Evolutionary conservation across 2,113 vertebrate species (phyloP).

Genomic region (Rutilus rutilus): DNA sequence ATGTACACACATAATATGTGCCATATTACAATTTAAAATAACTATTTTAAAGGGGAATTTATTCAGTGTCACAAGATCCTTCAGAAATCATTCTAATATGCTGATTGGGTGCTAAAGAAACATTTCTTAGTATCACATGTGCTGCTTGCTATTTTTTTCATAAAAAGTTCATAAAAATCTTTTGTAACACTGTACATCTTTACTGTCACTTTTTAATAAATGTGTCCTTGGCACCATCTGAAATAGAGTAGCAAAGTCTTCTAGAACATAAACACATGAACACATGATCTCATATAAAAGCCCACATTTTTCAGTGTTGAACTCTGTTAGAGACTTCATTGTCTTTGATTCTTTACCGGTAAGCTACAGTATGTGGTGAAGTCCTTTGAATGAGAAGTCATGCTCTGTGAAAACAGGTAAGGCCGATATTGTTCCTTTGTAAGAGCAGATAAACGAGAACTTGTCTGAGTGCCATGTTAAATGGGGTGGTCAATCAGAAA

Average conservation of each 20-base stretch:
- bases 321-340: constrained; percentile 64
- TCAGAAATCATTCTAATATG: too few species aligned
- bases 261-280: constrained; percentile 71
- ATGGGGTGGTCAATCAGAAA: constrained; percentile 59
- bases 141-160: neutral
- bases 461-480: constrained; percentile 52
- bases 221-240: constrained; percentile 5
- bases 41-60: neutral
- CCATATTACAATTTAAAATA: neutral
- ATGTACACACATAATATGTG: too few species aligned
- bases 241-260: constrained; percentile 58
- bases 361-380: constrained; percentile 58
- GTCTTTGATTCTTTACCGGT: constrained; percentile 58
- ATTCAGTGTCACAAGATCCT: neutral
- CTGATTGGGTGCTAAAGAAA: too few species aligned
- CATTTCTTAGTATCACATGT: too few species aligned
- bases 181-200: neutral
- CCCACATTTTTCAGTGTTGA: constrained; percentile 60
- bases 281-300: constrained; percentile 64
- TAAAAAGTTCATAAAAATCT: neutral
- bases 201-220: neutral
- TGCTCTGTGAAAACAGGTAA: constrained; percentile 49
- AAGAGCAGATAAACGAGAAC: constrained; percentile 7
- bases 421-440: neutral
- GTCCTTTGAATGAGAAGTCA: constrained; percentile 52